A percentile compares a stretch with the other conserved stretches of the same genome.
phyloP scores from a whole-genome alignment of 92 coral and sea anemone genomes.

The Anthopleura xanthogrammica region DNA sequence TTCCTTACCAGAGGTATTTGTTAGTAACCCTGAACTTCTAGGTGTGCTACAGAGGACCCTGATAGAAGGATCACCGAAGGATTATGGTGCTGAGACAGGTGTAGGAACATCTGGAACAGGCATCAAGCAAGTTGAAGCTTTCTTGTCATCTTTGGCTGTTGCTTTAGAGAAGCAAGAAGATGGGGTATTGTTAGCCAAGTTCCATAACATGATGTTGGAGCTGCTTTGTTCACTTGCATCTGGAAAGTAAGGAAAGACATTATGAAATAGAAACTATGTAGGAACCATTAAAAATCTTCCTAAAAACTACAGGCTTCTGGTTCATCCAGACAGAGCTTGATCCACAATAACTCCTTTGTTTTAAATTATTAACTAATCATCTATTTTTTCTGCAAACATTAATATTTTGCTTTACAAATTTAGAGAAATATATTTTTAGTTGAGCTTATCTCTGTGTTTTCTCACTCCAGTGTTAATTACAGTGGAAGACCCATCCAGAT shows the following conservation, averaged over 20 bases:
- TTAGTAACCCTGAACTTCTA: constrained; percentile 29
- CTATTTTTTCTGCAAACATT: too few species aligned
- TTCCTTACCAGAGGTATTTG: constrained; percentile 10
- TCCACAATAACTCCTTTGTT: too few species aligned
- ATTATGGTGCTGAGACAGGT: constrained; percentile 40
- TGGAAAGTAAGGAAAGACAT: constrained; percentile 39
- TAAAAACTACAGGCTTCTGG: too few species aligned
- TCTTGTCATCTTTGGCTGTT: constrained; percentile 50
- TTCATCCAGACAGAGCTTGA: too few species aligned
- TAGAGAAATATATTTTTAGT: too few species aligned
- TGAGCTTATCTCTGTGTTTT: too few species aligned
- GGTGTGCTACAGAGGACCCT: constrained; percentile 29
- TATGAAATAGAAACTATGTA: not conserved
- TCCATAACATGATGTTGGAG: constrained; percentile 50
- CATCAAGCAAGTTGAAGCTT: constrained; percentile 48
- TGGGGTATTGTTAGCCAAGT: constrained; percentile 20
- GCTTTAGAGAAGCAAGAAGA: constrained; percentile 44
- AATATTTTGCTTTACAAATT: too few species aligned
- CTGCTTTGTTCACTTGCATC: constrained; percentile 42
- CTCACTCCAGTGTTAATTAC: constrained; percentile 23
- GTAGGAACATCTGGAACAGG: constrained; percentile 45
- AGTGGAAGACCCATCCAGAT: constrained; percentile 37
- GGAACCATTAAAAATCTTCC: not conserved
- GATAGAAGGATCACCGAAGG: constrained; percentile 40
- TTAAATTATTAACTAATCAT: too few species aligned